These are phyloP conservation scores for Rhinatrema bivittatum DNA, from an alignment of 2,797 vertebrate species.

Conservation along the genomic window DNA sequence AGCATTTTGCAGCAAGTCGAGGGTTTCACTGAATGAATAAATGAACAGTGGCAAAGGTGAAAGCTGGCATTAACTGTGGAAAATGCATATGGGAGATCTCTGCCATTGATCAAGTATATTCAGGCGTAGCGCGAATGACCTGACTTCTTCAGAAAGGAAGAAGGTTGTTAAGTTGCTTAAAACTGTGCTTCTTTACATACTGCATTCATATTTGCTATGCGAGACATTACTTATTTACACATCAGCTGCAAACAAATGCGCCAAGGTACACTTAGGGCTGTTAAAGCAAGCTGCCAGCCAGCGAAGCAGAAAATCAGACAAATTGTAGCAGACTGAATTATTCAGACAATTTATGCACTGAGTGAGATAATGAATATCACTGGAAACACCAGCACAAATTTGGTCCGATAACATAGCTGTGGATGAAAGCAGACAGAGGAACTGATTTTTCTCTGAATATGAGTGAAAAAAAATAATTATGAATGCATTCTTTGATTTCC, in stretches of 20 bases:
- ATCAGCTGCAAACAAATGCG: background rate
- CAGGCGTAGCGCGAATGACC: background rate
- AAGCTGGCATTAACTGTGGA: no score
- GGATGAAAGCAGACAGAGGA: fast-evolving
- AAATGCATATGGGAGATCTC: no score
- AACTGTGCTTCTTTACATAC: background rate
- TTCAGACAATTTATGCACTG: constrained; percentile 13
- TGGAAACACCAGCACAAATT: background rate
- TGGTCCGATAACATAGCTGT: fast-evolving
- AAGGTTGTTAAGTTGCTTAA: background rate
- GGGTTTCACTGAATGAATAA: no score
- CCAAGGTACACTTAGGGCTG: background rate
- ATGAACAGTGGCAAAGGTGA: no score
- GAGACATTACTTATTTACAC: background rate
- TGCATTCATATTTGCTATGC: background rate
- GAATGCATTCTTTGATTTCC: background rate
- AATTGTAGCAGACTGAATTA: background rate
- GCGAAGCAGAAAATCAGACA: constrained; percentile 3
- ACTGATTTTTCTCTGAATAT: background rate
- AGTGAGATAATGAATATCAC: background rate
- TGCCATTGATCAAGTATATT: no score
- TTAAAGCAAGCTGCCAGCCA: background rate
- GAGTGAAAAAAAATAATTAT: background rate
- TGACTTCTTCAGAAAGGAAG: background rate
- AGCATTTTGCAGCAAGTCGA: no score